Evolutionary conservation across 1,140 invertebrate genomes (phyloP), one percentile per base, ranked within the genome.

Genomic region (Panagrolaimus sp.): DNA sequence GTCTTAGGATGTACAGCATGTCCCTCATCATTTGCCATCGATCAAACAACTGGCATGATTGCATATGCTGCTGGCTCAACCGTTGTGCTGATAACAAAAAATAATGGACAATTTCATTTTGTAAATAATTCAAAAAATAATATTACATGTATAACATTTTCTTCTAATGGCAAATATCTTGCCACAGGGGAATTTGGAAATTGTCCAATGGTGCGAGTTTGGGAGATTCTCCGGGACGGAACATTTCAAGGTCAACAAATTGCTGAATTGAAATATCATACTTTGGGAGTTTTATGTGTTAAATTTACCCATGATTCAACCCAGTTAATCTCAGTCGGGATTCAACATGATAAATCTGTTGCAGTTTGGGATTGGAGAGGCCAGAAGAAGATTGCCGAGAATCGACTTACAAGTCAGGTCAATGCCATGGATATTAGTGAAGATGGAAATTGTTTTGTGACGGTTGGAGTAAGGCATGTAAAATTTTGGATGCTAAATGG

Each of bases 41-140:
- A 78, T 67, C 65, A 72, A 45, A 66, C 24, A 24, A 69, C 69
- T 14, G 77, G 77, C 28, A 63, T 76, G 8, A 67, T 78, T 43
- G 79, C 78, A 12, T 78, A 78, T 70, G 76, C 77, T n/a, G 78
- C 78, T n/a, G 78, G 74, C 21, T 81, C 78, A 21, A 81, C 78
- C 10, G 77, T 78, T n/a, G 78, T 78, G 26, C 47, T 78, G 17
- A 38, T 38, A 38, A 43, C 71, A 65, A 76, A 78, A 62, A 73
- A 21, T 43, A 65, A 68, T 28, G 43, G 70, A 17, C 77, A 81
- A 63, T 77, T 70, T 28, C 76, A 80, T 76, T 44, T 78, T 10
- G 65, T 80, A 58, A 46, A 58, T 43, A 66, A 71, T n/a, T 69
- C 71, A 38, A 70, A 70, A 44, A 66, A 71, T 55, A 69, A 77